Percentiles rank a stretch among this genome's conserved stretches.
Conservation (phyloP, 1,140 invertebrate genomes). For the Drosophila mojavensis region DNA sequence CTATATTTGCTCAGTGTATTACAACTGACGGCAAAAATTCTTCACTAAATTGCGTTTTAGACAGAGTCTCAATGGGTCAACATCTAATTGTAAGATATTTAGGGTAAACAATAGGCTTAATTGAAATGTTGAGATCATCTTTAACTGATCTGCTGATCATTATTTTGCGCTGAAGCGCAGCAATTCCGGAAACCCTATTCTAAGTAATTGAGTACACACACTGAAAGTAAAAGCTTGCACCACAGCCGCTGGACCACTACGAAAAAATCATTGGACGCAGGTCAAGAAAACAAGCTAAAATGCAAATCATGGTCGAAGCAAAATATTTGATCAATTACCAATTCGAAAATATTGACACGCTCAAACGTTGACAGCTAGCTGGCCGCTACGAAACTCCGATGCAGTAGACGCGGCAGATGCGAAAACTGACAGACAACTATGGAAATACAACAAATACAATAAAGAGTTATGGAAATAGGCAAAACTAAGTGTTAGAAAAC, state of each 20-base stretch:
- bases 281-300: slow-evolving; percentile 46
- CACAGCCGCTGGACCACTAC: slow-evolving; percentile 1
- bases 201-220: slow-evolving; percentile 11
- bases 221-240: slow-evolving; percentile 70
- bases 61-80: slow-evolving; percentile 3
- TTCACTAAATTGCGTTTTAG: background rate
- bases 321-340: slow-evolving; percentile 78
- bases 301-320: slow-evolving; percentile 56
- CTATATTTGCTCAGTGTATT: background rate
- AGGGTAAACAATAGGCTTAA: slow-evolving; percentile 2
- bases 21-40: background rate
- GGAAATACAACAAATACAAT: slow-evolving; percentile 71
- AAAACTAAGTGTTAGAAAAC: slow-evolving; percentile 56
- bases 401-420: slow-evolving; percentile 63
- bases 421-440: slow-evolving; percentile 75
- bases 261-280: slow-evolving; percentile 39
- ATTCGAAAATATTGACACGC: slow-evolving; percentile 59
- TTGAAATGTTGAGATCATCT: slow-evolving; percentile 19
- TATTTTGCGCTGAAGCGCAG: slow-evolving; percentile 3
- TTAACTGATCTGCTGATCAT: slow-evolving; percentile 1
- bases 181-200: slow-evolving; percentile 14
- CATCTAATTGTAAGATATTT: background rate
- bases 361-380: slow-evolving; percentile 39
- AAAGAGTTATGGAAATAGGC: slow-evolving; percentile 16
- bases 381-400: slow-evolving; percentile 56